Base-by-base conservation (phyloP, 2,888 invertebrate genomes). In the Ophioninae sp. region DNA sequence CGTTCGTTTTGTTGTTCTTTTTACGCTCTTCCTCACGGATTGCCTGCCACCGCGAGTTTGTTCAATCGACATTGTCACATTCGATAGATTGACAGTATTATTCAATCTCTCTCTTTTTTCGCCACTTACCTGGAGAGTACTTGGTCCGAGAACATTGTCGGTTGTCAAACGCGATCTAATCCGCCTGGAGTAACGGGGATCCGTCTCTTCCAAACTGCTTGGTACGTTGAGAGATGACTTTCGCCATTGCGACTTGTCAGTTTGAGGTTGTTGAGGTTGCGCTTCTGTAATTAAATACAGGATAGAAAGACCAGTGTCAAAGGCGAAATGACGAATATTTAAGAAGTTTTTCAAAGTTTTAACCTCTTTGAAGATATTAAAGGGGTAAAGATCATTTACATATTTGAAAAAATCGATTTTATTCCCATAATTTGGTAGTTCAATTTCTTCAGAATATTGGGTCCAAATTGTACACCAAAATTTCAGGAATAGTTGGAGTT, bases 231-330 rank as follows among this genome's bases (percentile, higher is more conserved):
- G 90, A 83, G 94, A 95, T 7, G 95, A 96, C 90, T 97, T 96
- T 91, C 97, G 94, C 94, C 97, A 96, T 9, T 96, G 95, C 61
- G 96, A 96, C 91, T 95, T 96, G 90, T 97, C 97, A 92, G 96
- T 96, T 81, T 95, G 95, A 8, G 93, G 91, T 68, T 91, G 90
- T 89, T 94, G 94, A 17, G 95, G 95, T 93, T 96, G 96, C 56
- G 95, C 95, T 93, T 96, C 96, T 96, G 92, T 17, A 91, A 90
- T 44, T 56, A 41, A 63, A 23, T 23, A 30, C 17, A 13, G 22
- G 6, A 23, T n/a, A 0, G 23, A 63, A 44, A 30, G 9, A 20
- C 3, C 30, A 30, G 30, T 30, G 30, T 30, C 30, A 30, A 30
- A 30, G 30, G 1, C 30, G 30, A 30, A 30, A 30, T 30, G 2